These are phyloP conservation scores for Dolomedes plantarius DNA, from an alignment of 2,888 invertebrate genomes.

Conservation along the genomic window DNA sequence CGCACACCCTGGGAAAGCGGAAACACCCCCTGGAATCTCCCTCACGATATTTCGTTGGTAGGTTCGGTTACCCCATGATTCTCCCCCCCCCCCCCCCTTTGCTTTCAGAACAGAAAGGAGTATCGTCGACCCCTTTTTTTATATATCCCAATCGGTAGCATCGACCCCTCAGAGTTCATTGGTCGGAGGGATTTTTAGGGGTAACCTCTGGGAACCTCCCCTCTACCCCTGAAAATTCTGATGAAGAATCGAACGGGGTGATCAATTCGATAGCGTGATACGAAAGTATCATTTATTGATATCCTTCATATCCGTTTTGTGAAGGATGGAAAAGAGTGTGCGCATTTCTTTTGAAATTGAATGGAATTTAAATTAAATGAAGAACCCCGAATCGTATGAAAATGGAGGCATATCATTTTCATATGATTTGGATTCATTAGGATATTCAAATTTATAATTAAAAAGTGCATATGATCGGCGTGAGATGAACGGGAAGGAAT, in stretches of 20 bases:
- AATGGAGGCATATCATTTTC: too few species aligned
- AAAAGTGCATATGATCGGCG: too few species aligned
- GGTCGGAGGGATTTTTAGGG: not conserved
- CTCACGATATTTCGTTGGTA: constrained; percentile 44
- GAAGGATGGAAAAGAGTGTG: too few species aligned
- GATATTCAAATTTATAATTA: too few species aligned
- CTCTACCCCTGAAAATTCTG: not conserved
- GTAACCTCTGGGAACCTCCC: not conserved
- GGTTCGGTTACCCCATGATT: not conserved
- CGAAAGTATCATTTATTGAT: too few species aligned
- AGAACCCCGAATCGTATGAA: too few species aligned
- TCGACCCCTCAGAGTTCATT: constrained; percentile 22
- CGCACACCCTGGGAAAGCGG: constrained; percentile 1
- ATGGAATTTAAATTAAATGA: too few species aligned
- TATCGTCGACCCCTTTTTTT: not conserved
- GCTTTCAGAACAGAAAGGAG: not conserved
- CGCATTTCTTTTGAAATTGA: too few species aligned
- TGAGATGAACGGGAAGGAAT: too few species aligned
- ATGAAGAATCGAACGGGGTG: not conserved
- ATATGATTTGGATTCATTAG: too few species aligned
- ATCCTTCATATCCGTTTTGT: too few species aligned
- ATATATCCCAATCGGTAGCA: not conserved
- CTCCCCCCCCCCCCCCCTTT: not conserved
- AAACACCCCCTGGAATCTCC: constrained; percentile 35
- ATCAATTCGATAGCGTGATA: too few species aligned